Conservation (phyloP, 2,113 vertebrate species). For the Aplodontia rufa region DNA sequence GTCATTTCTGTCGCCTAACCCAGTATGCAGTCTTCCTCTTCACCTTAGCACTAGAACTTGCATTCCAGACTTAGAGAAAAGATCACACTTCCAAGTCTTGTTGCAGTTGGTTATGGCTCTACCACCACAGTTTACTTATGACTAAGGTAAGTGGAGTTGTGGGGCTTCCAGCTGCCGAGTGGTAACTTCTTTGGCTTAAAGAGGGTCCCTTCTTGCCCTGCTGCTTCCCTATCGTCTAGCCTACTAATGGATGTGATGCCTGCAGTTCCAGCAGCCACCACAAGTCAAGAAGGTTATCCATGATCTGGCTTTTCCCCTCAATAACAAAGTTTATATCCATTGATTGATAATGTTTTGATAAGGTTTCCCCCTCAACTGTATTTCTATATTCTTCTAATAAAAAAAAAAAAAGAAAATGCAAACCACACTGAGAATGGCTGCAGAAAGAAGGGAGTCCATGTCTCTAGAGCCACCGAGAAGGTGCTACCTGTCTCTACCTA, state of each 20-base stretch:
- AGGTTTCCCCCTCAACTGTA: too few relatives aligned
- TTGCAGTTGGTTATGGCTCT: neutral
- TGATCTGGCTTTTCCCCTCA: too few relatives aligned
- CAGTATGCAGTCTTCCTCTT: too few relatives aligned
- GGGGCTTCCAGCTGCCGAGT: neutral
- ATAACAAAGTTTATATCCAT: too few relatives aligned
- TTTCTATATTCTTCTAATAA: too few relatives aligned
- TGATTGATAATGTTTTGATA: too few relatives aligned
- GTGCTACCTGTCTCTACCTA: fast-evolving
- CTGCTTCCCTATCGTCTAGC: neutral
- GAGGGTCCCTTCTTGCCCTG: neutral
- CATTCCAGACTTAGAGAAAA: neutral
- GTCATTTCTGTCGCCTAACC: neutral
- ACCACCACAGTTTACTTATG: neutral
- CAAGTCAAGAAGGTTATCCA: neutral
- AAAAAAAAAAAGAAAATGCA: too few relatives aligned
- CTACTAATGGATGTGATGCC: neutral
- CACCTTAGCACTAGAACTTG: neutral
- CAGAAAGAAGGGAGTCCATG: neutral
- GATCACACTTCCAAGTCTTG: neutral
- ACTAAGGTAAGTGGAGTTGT: neutral
- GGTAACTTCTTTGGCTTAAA: neutral
- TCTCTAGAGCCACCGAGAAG: too few relatives aligned
- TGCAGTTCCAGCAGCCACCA: neutral
- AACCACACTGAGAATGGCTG: neutral